Conservation (phyloP, 2,797 vertebrate species). For the Leptodactylus fallax region DNA sequence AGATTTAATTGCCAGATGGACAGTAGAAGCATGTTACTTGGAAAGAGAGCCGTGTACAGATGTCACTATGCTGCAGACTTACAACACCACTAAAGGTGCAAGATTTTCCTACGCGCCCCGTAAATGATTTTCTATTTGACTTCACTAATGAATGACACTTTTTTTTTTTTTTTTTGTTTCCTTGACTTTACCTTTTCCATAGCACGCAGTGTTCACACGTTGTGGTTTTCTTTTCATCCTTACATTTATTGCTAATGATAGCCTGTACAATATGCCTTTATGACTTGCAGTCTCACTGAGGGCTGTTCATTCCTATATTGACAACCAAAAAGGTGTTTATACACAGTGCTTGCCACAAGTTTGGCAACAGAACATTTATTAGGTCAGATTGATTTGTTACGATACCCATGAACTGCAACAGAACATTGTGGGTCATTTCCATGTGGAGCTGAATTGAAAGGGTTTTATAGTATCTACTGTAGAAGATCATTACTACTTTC, state of each 20-base stretch:
- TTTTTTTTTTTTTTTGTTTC: neutral
- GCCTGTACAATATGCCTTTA: too few relatives aligned
- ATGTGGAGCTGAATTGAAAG: too few relatives aligned
- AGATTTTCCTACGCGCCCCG: constrained; percentile 4
- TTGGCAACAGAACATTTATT: too few relatives aligned
- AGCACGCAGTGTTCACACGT: neutral
- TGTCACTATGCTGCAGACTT: constrained; percentile 35
- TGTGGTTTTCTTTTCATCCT: too few relatives aligned
- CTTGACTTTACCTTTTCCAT: neutral
- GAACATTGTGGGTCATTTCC: neutral
- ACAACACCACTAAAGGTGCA: constrained; percentile 39
- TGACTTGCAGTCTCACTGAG: too few relatives aligned
- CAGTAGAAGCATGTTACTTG: constrained; percentile 29
- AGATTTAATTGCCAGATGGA: constrained; percentile 55
- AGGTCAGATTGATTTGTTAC: too few relatives aligned
- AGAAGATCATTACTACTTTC: too few relatives aligned
- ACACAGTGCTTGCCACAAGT: too few relatives aligned
- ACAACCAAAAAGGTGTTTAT: neutral
- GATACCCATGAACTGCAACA: neutral
- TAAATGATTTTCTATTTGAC: constrained; percentile 2
- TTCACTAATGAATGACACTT: neutral
- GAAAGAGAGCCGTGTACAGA: neutral
- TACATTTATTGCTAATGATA: too few relatives aligned
- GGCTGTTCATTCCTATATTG: neutral
- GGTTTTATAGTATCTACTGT: too few relatives aligned